A percentile compares a stretch with the other conserved stretches of the same genome.
These are phyloP conservation scores for Sebastolobus alascanus DNA, from an alignment of 2,797 vertebrate species.

Conservation along the genomic window DNA sequence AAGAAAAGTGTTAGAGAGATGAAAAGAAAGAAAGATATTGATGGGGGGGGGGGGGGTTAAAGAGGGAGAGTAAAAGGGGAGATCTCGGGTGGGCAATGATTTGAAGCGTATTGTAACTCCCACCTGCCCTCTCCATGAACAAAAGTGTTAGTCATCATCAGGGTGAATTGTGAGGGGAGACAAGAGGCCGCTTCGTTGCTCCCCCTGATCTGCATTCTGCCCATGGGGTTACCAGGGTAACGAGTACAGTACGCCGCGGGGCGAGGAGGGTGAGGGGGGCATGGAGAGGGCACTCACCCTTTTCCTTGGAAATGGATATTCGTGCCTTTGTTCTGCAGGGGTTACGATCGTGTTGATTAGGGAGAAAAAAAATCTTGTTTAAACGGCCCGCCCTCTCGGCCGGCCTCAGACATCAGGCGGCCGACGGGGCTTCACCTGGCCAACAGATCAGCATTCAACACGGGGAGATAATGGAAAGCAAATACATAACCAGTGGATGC, in stretches of 20 bases:
- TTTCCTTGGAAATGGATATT: constrained; percentile 87
- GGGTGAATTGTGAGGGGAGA: constrained; percentile 83
- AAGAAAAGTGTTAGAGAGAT: constrained; percentile 27
- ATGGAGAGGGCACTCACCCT: constrained; percentile 80
- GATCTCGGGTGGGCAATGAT: constrained; percentile 75
- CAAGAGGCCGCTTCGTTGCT: constrained; percentile 72
- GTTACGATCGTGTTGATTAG: constrained; percentile 82
- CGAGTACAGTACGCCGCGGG: constrained; percentile 80
- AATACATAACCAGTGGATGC: constrained; percentile 27
- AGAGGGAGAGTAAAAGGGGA: constrained; percentile 50
- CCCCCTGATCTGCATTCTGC: constrained; percentile 85
- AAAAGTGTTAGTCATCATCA: constrained; percentile 86
- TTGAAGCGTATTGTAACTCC: constrained; percentile 81
- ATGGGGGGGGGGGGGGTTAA: constrained; percentile 11
- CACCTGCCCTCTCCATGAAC: constrained; percentile 85
- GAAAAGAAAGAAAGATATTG: constrained; percentile 27
- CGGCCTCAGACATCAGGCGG: constrained; percentile 46
- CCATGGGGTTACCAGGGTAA: constrained; percentile 86
- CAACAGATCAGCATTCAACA: constrained; percentile 61
- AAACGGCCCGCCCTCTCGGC: constrained; percentile 58
- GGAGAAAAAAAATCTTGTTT: constrained; percentile 59
- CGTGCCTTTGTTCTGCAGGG: constrained; percentile 80
- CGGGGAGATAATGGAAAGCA: constrained; percentile 44
- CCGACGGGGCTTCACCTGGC: constrained; percentile 46
- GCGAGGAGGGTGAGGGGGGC: constrained; percentile 69